These are phyloP conservation scores for Cheirogaleus medius DNA, from an alignment of 2,113 vertebrate genomes.

Conservation along the genomic window DNA sequence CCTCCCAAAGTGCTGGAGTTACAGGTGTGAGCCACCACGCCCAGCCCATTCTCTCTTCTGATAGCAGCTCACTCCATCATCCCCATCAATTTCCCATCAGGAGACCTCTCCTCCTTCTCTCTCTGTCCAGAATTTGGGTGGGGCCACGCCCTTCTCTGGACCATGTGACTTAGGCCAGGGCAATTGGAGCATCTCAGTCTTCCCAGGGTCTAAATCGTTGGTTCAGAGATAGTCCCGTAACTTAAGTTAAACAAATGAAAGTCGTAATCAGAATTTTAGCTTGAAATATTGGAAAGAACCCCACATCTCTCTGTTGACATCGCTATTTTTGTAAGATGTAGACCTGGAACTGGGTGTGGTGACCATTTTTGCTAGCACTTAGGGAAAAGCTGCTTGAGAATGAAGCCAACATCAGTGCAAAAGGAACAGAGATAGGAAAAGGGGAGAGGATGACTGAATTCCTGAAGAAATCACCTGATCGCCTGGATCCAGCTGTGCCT, in stretches of 20 bases:
- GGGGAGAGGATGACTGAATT: neutral
- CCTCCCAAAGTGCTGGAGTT: no score
- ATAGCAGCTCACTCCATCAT: neutral
- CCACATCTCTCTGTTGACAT: neutral
- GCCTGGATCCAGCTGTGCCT: slow-evolving; percentile 18
- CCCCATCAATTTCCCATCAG: neutral
- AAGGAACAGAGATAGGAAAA: neutral
- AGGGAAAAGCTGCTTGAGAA: neutral
- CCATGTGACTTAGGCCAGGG: neutral
- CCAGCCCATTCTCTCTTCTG: neutral
- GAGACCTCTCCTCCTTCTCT: no score
- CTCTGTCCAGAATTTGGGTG: neutral
- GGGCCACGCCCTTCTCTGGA: neutral
- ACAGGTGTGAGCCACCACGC: no score
- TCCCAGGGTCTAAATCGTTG: neutral
- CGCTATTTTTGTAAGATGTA: neutral
- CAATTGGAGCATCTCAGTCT: neutral
- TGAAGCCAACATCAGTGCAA: neutral
- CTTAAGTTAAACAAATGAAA: neutral
- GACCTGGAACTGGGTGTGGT: neutral
- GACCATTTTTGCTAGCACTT: neutral
- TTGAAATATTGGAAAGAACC: neutral
- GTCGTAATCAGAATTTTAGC: neutral
- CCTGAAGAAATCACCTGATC: neutral
- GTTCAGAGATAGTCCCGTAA: neutral